phyloP scores from a whole-genome alignment of 2,797 vertebrate species.

The Sebastes cheni region DNA sequence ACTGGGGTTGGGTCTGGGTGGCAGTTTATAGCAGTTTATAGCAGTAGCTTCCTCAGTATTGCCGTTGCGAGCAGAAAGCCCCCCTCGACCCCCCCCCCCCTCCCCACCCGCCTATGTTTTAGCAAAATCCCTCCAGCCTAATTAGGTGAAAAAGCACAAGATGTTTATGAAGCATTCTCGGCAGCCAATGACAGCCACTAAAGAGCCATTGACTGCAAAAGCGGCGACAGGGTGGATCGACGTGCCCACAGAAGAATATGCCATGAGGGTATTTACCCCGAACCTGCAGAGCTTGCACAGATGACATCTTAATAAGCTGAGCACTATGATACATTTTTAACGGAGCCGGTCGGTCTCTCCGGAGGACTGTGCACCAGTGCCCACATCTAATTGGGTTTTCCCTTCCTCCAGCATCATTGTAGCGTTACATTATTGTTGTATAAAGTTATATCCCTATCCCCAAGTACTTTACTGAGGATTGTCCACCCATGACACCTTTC shows the following conservation, averaged over 20 bases:
- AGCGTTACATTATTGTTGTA: slow-evolving; percentile 59
- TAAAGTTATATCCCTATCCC: slow-evolving; percentile 54
- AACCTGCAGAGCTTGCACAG: slow-evolving; percentile 77
- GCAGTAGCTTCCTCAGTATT: slow-evolving; percentile 15
- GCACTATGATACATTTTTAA: slow-evolving; percentile 73
- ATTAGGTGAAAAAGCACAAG: slow-evolving; percentile 83
- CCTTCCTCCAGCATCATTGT: slow-evolving; percentile 54
- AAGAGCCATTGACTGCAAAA: slow-evolving; percentile 78
- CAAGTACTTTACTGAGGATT: slow-evolving; percentile 41
- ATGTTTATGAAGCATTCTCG: slow-evolving; percentile 80
- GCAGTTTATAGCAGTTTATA: neutral
- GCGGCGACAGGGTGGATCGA: slow-evolving; percentile 71
- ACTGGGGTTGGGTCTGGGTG: neutral
- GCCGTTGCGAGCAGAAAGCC: slow-evolving; percentile 7
- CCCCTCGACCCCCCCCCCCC: neutral
- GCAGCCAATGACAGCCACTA: slow-evolving; percentile 77
- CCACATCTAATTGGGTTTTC: slow-evolving; percentile 76
- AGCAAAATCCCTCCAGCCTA: slow-evolving; percentile 83
- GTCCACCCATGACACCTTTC: slow-evolving; percentile 42
- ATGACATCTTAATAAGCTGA: slow-evolving; percentile 83
- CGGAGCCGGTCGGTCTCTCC: slow-evolving; percentile 51
- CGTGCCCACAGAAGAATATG: slow-evolving; percentile 63
- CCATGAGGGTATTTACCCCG: slow-evolving; percentile 75
- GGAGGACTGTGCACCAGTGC: slow-evolving; percentile 69
- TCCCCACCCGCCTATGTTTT: slow-evolving; percentile 34